Evolutionary conservation across 92 coral and sea anemone species (phyloP), one percentile per base, ranked within the genome.

Genomic region (Bergia sp.): DNA sequence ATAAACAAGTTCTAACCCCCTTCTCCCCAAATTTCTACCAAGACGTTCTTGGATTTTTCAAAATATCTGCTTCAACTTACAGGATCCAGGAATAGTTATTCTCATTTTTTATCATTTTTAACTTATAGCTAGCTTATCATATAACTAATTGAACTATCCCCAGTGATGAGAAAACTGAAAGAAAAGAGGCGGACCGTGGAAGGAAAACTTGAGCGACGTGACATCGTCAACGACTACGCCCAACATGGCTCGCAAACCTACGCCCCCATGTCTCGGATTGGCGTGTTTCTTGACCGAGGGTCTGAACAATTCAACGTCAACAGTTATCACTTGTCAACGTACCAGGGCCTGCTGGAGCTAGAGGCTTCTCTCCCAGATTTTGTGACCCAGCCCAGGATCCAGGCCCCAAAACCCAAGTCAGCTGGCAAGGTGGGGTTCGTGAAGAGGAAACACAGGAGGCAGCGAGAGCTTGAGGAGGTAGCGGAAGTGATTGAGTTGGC

Each of bases 181-280:
- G 97, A 93, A 89, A 97, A 97, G 53, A 91, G 99, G 11, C 93
- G 94, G 23, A 91, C 91, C 7, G 99, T 97, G 42, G 99, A 97
- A 90, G 99, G 99, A n/a, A 97, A 96, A 44, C 98, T 94, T 44
- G 99, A 97, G 77, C 95, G 98, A 4, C 91, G 99, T 55, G 94
- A 97, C 91, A 92, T 97, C 47, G 98, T 97, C 73, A 89, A 95
- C 65, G 99, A 97, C 84, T 97, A 97, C 58, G 86, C 96, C 18
- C 74, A 86, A 73, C 93, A 92, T 76, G 86, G 90, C 85, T 97
- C 98, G 7, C 98, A 95, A 89, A 94, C 99, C 21, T 97, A 96
- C 69, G 99, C 99, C n/a, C 99, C 99, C 7, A 97, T 97, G 96
- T 97, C 99, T 1, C 96, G 99, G 6, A 92, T 96, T 39, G 99